phyloP scores from a whole-genome alignment of 2,113 vertebrate genomes.

The Pristiophorus japonicus region DNA sequence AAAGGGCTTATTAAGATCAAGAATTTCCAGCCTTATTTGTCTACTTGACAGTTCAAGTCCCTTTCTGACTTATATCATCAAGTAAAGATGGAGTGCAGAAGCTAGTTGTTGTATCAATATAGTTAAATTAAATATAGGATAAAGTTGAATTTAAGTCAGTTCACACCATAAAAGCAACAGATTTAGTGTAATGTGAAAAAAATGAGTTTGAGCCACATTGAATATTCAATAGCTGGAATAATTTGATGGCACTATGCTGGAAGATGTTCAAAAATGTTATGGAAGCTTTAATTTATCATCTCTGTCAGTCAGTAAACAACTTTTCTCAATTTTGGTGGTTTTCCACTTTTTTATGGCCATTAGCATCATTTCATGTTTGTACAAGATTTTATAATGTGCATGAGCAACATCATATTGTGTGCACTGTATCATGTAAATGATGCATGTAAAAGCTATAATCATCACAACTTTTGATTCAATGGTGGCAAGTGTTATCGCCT shows the following conservation, averaged over 20 bases:
- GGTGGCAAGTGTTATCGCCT: not conserved
- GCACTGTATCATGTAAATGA: not conserved
- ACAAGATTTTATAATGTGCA: not conserved
- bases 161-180: not conserved
- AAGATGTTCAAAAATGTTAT: not conserved
- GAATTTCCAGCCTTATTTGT: not conserved
- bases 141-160: not conserved
- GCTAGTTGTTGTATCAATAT: not conserved
- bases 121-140: not conserved
- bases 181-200: not conserved
- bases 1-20: no score
- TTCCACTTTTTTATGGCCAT: constrained; percentile 6
- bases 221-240: not conserved
- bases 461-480: not conserved
- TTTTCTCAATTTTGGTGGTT: not conserved
- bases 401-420: not conserved
- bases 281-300: not conserved
- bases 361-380: not conserved
- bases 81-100: not conserved
- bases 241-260: not conserved
- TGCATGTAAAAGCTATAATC: not conserved
- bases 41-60: no score
- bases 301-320: constrained; percentile 13
- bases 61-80: not conserved
- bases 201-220: not conserved